Percentiles rank a stretch among this genome's conserved stretches.
phyloP scores from a whole-genome alignment of 2,888 invertebrate genomes.

The Himalopsyche tibetana region DNA sequence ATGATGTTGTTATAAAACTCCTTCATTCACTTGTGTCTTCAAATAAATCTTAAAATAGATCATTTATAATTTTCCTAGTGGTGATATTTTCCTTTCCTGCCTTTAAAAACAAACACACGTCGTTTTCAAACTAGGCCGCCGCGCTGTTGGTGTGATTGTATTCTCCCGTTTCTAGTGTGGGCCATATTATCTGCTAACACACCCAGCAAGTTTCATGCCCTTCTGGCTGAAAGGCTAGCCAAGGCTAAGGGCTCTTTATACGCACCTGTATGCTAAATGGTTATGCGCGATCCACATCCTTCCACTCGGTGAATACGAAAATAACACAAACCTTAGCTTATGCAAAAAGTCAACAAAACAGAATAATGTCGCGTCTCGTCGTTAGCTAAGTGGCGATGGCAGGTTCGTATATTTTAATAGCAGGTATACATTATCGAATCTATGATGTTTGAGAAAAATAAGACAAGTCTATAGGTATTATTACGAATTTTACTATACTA shows the following conservation, averaged over 20 bases:
- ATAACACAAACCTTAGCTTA: constrained; percentile 4
- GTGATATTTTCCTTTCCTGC: not conserved
- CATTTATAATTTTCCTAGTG: too few species aligned
- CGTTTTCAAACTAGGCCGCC: constrained; percentile 27
- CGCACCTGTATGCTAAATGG: constrained; percentile 44
- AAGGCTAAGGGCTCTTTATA: constrained; percentile 35
- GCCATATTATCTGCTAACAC: not conserved
- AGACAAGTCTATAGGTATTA: too few species aligned
- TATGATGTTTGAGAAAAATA: too few species aligned
- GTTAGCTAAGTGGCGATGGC: not conserved
- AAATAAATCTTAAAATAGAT: too few species aligned
- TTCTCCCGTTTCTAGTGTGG: constrained; percentile 3
- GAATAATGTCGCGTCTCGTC: not conserved
- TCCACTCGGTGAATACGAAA: not conserved
- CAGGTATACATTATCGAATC: too few species aligned
- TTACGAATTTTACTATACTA: too few species aligned
- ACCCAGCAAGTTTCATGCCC: not conserved
- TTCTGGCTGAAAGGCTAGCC: not conserved
- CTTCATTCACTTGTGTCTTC: too few species aligned
- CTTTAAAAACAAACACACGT: not conserved
- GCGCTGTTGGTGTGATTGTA: not conserved
- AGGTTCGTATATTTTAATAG: not conserved
- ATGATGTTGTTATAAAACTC: too few species aligned
- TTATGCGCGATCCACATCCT: not conserved
- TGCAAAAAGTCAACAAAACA: constrained; percentile 34